These are phyloP conservation scores for Leucania comma DNA, from an alignment of 2,888 invertebrate species.

Conservation along the genomic window DNA sequence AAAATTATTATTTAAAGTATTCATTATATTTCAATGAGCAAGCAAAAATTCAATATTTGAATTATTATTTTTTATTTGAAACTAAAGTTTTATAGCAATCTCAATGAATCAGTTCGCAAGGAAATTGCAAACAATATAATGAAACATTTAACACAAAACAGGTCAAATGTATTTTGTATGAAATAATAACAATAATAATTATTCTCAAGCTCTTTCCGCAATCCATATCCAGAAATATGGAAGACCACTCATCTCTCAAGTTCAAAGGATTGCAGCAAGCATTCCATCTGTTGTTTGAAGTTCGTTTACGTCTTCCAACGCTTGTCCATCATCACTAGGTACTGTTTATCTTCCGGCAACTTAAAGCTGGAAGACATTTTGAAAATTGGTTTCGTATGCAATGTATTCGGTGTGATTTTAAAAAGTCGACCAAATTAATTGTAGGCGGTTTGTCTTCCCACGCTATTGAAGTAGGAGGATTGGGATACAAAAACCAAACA, in stretches of 20 bases:
- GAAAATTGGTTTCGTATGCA: conserved; percentile 6
- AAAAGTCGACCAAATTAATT: neutral
- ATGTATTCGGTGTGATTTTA: neutral
- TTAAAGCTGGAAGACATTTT: conserved; percentile 52
- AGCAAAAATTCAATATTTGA: no score
- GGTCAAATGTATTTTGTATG: neutral
- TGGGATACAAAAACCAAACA: neutral
- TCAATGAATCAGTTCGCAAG: no score
- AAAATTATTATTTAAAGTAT: no score
- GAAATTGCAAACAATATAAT: no score
- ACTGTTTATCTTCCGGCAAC: conserved; percentile 62
- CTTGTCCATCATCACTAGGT: conserved; percentile 61
- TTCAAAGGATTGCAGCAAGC: conserved; percentile 50
- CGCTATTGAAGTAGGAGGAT: neutral
- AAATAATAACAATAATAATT: neutral
- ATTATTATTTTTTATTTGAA: no score
- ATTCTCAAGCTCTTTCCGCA: conserved; percentile 4
- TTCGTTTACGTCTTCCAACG: conserved; percentile 31
- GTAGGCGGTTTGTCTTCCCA: neutral
- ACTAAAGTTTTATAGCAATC: no score
- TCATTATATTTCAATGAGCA: no score
- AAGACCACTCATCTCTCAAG: conserved; percentile 35
- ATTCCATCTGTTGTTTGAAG: conserved; percentile 56
- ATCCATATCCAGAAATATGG: conserved; percentile 41
- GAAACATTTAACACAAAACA: neutral